These are phyloP conservation scores for Prunella strophiata DNA, from an alignment of 2,797 vertebrate species.

Conservation along the genomic window DNA sequence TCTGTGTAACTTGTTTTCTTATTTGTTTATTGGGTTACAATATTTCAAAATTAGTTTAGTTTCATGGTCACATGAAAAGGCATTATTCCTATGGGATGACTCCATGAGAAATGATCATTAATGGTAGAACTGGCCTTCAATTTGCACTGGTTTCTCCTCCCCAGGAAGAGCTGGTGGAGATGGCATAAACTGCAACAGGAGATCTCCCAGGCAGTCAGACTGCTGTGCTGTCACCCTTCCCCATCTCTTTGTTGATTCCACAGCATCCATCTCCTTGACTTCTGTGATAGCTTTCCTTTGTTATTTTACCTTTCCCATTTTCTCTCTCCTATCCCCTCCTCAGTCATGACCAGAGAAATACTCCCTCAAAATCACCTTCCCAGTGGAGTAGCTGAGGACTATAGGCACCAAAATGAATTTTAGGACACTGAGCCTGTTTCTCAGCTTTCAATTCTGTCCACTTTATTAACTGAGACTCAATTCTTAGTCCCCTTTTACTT, in stretches of 20 bases:
- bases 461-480: background rate
- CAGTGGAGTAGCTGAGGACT: background rate
- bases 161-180: background rate
- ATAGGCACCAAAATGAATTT: background rate
- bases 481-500: background rate
- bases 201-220: background rate
- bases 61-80: background rate
- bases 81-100: background rate
- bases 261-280: background rate
- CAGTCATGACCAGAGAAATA: background rate
- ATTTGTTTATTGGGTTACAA: background rate
- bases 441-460: background rate
- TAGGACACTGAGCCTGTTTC: background rate
- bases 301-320: conserved; percentile 17
- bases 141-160: background rate
- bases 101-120: background rate
- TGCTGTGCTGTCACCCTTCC: background rate
- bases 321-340: background rate
- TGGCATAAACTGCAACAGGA: background rate
- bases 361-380: background rate
- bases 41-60: background rate
- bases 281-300: background rate
- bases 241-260: background rate
- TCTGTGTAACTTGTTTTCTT: background rate
- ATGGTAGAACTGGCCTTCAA: background rate